Base-by-base conservation (phyloP, 1,140 invertebrate genomes). In the Platorchestia sp. region DNA sequence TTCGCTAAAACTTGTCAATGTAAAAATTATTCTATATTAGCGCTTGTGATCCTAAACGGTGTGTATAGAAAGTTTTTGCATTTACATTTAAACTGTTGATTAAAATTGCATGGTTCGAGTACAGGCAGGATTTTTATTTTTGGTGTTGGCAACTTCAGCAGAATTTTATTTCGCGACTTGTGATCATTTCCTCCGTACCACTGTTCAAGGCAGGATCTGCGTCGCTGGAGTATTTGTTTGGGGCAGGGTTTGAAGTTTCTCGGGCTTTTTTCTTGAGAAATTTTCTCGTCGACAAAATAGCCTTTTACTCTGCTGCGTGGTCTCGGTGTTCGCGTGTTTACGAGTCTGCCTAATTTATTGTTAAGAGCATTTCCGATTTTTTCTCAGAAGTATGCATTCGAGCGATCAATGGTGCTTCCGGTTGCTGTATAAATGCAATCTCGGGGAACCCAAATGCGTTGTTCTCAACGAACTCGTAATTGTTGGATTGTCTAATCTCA, bases 401-500 rank as follows among this genome's bases (percentile, higher is more conserved):
- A 75, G 59, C 59, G 47, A 51, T 51, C 47, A 10, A 51, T 75
- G 59, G 59, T 75, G 59, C 59, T 75, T 75, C 59, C 59, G 59
- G 59, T 19, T 75, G 27, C 27, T 75, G 59, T 75, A 75, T 75
- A 75, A 75, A 75, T 75, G 59, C 59, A 75, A 75, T 75, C 27
- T 22, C 59, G 10, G 59, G n/a, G 27, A 75, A 36, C 59, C 59
- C 59, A 75, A 75, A 75, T 75, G 27, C 36, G 59, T 75, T 75
- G 59, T 36, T 75, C 36, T 22, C 14, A 36, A 75, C 36, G 59
- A 75, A 75, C 59, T 22, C 59, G 59, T 75, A 75, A 75, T 75
- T 75, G 59, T 75, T 75, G 59, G 59, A 75, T 75, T 75, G 59
- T 75, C 36, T 75, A 75, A 75, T 75, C 59, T 75, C 59, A 75